Evolutionary conservation across 2,888 invertebrate genomes (phyloP).

Genomic region (Cacoxenus indagator): DNA sequence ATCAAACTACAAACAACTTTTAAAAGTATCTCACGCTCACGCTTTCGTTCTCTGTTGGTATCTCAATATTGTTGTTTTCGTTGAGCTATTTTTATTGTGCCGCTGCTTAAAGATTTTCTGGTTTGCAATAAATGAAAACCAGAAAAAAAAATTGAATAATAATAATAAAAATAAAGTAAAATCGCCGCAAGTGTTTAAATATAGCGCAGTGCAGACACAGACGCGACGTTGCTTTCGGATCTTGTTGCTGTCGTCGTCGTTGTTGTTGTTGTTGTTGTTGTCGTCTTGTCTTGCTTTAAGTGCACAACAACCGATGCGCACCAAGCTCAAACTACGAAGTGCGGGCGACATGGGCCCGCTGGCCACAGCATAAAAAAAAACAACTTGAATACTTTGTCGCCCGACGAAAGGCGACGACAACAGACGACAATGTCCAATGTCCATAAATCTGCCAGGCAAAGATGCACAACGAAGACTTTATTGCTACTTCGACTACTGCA

Average conservation of each 20-base stretch:
- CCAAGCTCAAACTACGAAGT: neutral
- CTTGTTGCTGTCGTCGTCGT: neutral
- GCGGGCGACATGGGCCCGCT: neutral
- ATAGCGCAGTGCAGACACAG: neutral
- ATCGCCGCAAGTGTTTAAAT: neutral
- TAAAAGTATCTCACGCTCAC: neutral
- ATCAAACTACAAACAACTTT: too few species aligned
- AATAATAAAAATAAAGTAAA: neutral
- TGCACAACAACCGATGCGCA: too few species aligned
- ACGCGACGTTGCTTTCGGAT: too few species aligned
- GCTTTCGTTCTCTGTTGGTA: neutral
- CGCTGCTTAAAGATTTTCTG: neutral
- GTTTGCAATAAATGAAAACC: neutral
- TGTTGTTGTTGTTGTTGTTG: neutral
- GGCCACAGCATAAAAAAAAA: neutral
- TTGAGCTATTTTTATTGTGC: slow-evolving; percentile 3
- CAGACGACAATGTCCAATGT: neutral
- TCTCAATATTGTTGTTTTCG: neutral
- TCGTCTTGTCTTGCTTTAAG: too few species aligned
- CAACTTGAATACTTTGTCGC: too few species aligned
- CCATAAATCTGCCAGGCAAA: neutral
- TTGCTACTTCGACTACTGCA: neutral
- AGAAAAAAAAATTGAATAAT: neutral
- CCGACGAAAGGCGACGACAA: neutral
- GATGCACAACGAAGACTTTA: too few species aligned